Base-by-base conservation (phyloP, 2,113 vertebrate species). In the Grus americana region DNA sequence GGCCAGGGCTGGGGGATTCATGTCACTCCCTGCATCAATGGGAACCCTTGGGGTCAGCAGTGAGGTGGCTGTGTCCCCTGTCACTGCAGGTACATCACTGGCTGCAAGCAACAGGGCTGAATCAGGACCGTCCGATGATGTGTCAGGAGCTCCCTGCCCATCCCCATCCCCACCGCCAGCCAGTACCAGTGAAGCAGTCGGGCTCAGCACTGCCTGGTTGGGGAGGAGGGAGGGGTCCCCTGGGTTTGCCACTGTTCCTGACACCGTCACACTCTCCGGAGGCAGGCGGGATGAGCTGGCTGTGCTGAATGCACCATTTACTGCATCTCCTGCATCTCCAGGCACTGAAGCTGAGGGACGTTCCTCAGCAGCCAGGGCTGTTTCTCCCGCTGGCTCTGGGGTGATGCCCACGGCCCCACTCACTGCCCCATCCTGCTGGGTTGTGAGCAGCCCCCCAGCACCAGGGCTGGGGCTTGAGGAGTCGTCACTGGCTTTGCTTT, bases 151-250 rank as follows among this genome's bases (percentile, higher is more conserved):
- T 72, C 68, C 70, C 73, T 92, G 78, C 11, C 27, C 80, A 30
- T 75, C 57, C 65, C 18, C 17, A 1, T 75, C 62, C 5, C 61
- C 57, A 26, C 40, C 2, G 0, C 8, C 0, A 1, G 50, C 54
- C 0, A 57, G 76, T 59, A 16, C 34, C 44, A 63, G n/a, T 0
- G 1, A 71, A 44, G 57, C 4, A 1, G 38, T 21, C 0, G 52
- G 68, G 70, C 32, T 81, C n/a, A 30, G 63, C 12, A 2, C 14
- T 89, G 52, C 29, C 34, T 91, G 68, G 16, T 5, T 7, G 2
- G 87, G 68, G 14, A 90, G 65, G 3, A 79, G 16, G 23, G 62
- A 85, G 23, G 40, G 13, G 2, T 95, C 16, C 13, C 2, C 74
- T 23, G 66, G 21, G 17, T 30, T 91, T 90, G 36, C 89, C 27